Base-by-base conservation (phyloP, 2,797 vertebrate species). In the Martes flavigula region DNA sequence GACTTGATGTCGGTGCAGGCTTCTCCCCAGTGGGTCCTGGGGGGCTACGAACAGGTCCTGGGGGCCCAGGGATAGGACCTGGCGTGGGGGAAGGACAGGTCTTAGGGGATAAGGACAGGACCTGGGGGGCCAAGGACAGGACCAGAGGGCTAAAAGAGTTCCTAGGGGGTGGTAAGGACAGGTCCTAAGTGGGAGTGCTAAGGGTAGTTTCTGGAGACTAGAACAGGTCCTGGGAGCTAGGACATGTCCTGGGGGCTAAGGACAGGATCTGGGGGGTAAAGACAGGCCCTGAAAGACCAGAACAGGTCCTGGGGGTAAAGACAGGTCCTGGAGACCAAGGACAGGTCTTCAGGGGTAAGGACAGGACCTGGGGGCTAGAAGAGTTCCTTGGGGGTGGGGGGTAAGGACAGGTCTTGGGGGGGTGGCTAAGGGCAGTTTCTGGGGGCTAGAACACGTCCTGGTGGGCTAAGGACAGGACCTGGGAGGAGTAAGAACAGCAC, bases 21-120 rank as follows among this genome's bases (percentile, higher is more conserved):
- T 10, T 48, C 90, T 38, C 20, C 20, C 30, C n/a, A 15, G 0
- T 23, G 20, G 17, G 38, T 10, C 38, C 35, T 21, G 12, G 62
- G n/a, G 23, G 15, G 4, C 90, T 17, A 25, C 51, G 48, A 18
- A 43, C 32, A 30, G 70, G 5, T 10, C 32, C 58, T 9, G 20
- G 38, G 30, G 8, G 3, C 3, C 10, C 30, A 32, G 3, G 38
- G 17, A 8, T 6, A 32, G 38, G 6, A 2, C 15, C 27, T 13
- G 23, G 4, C 17, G 0, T 54, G 17, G 51, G 51, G 51, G 17
- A 54, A 54, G 17, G 51, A 54, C 17, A 18, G 51, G 51, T 54
- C 51, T 18, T 18, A 54, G 56, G 38, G 15, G 1, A 3, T 3
- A 30, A 5, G 6, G 2, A 4, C 48, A 20, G 15, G 56, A 4